phyloP scores from a whole-genome alignment of 2,113 vertebrate genomes.

The Chloebia gouldiae region DNA sequence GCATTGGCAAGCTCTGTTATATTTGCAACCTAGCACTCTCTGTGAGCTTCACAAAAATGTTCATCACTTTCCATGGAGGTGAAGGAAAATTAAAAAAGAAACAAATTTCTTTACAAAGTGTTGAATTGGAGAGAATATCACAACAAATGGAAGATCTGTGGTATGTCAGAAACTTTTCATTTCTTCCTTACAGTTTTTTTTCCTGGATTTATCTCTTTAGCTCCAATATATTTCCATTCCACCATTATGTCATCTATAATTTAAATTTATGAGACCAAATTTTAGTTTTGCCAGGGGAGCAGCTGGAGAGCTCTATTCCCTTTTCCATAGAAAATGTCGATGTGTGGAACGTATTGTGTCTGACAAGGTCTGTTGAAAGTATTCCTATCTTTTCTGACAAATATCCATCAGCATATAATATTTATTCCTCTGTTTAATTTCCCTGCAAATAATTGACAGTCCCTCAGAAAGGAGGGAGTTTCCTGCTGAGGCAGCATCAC shows the following conservation, averaged over 20 bases:
- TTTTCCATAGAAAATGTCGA: slow-evolving; percentile 71
- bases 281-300: slow-evolving; percentile 72
- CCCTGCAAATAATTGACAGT: slow-evolving; percentile 64
- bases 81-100: slow-evolving; percentile 33
- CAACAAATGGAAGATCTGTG: slow-evolving; percentile 58
- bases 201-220: slow-evolving; percentile 69
- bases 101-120: slow-evolving; percentile 45
- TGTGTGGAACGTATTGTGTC: slow-evolving; percentile 49
- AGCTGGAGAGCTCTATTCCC: slow-evolving; percentile 70
- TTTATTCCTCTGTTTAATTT: slow-evolving; percentile 73
- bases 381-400: slow-evolving; percentile 67
- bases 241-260: slow-evolving; percentile 76
- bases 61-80: slow-evolving; percentile 22
- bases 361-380: slow-evolving; percentile 67
- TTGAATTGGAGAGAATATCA: slow-evolving; percentile 67
- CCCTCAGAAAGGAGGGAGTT: slow-evolving; percentile 46
- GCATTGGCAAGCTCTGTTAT: slow-evolving; percentile 68
- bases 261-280: slow-evolving; percentile 77
- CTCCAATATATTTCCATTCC: slow-evolving; percentile 74
- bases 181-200: slow-evolving; percentile 51
- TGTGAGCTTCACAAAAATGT: slow-evolving; percentile 64
- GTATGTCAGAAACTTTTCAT: slow-evolving; percentile 53
- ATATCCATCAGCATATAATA: slow-evolving; percentile 76
- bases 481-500: slow-evolving; percentile 66
- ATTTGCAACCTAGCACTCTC: slow-evolving; percentile 61